These are phyloP conservation scores for Danio kyathit DNA, from an alignment of 2,797 vertebrate genomes.

Conservation along the genomic window DNA sequence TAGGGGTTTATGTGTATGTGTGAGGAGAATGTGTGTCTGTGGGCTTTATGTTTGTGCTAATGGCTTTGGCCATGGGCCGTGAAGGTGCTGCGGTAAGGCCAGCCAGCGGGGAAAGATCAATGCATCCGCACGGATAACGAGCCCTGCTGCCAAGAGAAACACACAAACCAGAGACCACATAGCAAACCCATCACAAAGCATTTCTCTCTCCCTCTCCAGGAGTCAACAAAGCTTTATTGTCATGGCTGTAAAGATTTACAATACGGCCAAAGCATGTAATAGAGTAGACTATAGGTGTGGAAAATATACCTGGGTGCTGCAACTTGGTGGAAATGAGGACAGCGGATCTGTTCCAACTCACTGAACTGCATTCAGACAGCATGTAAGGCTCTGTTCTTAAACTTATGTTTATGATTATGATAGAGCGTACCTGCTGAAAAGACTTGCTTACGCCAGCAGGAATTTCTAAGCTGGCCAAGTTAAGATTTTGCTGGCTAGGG, in stretches of 20 bases:
- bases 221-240: conserved; percentile 42
- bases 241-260: conserved; percentile 41
- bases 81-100: conserved; percentile 49
- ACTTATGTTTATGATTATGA: not conserved
- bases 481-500: not conserved
- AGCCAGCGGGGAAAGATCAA: conserved; percentile 54
- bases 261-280: conserved; percentile 30
- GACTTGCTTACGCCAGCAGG: not conserved
- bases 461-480: not conserved
- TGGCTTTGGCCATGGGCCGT: conserved; percentile 48
- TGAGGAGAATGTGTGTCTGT: conserved; percentile 36
- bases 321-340: not conserved
- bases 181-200: conserved; percentile 41
- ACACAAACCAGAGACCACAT: conserved; percentile 38
- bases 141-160: conserved; percentile 51
- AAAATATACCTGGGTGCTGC: conserved; percentile 7
- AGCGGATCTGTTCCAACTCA: conserved; percentile 2
- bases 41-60: conserved; percentile 55
- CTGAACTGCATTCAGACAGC: not conserved
- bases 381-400: not conserved
- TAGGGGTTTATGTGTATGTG: conserved; percentile 34
- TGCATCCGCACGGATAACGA: conserved; percentile 54
- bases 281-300: conserved; percentile 7
- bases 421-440: conserved; percentile 8
- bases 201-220: conserved; percentile 14